Conservation (phyloP, 2,888 invertebrate species). For the Saturnia japonica region DNA sequence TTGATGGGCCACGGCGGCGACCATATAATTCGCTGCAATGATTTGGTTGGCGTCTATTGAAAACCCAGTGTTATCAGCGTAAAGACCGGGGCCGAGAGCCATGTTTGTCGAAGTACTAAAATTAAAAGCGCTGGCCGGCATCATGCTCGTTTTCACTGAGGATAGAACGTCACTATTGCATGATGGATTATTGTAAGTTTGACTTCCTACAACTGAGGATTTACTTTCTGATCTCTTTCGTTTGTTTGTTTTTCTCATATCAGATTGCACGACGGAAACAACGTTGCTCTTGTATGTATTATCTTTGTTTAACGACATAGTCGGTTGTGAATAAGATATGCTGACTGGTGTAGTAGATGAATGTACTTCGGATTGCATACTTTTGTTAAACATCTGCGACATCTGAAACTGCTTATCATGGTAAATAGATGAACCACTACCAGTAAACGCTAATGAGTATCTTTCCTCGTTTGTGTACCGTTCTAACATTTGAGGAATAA, state of each 20-base stretch:
- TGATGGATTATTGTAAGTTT: slow-evolving; percentile 82
- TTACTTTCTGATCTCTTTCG: slow-evolving; percentile 64
- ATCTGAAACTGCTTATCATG: slow-evolving; percentile 83
- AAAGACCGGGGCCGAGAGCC: slow-evolving; percentile 79
- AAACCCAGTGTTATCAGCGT: slow-evolving; percentile 85
- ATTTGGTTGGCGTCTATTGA: slow-evolving; percentile 85
- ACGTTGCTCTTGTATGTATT: slow-evolving; percentile 57
- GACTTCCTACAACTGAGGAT: slow-evolving; percentile 60
- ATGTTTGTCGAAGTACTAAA: slow-evolving; percentile 87
- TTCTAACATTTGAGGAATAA: slow-evolving; percentile 83
- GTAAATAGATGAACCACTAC: slow-evolving; percentile 70
- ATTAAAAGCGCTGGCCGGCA: slow-evolving; percentile 92
- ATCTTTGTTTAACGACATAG: slow-evolving; percentile 62
- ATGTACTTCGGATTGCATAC: slow-evolving; percentile 63
- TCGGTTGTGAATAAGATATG: slow-evolving; percentile 61
- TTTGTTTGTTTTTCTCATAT: slow-evolving; percentile 61
- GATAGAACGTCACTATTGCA: slow-evolving; percentile 76
- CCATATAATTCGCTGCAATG: slow-evolving; percentile 79
- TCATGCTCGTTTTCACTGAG: slow-evolving; percentile 82
- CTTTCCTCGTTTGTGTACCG: slow-evolving; percentile 81
- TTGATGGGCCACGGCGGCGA: slow-evolving; percentile 73
- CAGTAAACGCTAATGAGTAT: slow-evolving; percentile 76
- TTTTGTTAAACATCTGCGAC: slow-evolving; percentile 83
- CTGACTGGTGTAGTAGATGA: slow-evolving; percentile 56
- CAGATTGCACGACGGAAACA: slow-evolving; percentile 39